Conservation (phyloP, 2,888 invertebrate genomes). For the Ophioninae sp. region DNA sequence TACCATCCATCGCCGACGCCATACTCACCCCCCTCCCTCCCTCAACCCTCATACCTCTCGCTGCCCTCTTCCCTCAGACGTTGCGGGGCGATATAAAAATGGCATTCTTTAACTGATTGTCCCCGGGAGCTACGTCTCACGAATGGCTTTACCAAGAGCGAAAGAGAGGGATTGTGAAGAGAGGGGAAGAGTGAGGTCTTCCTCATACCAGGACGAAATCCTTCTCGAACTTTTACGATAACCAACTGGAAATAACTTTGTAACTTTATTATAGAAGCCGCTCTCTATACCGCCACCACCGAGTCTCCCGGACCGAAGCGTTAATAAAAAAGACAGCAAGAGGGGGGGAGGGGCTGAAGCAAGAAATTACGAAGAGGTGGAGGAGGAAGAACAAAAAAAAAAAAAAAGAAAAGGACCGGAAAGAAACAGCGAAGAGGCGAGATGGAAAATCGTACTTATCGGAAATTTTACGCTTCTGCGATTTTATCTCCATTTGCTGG, state of each 20-base stretch:
- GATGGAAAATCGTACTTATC: constrained; percentile 60
- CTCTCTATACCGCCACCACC: constrained; percentile 55
- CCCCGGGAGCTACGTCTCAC: constrained; percentile 71
- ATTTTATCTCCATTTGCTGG: constrained; percentile 53
- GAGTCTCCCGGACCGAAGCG: constrained; percentile 47
- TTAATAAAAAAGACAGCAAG: constrained; percentile 68
- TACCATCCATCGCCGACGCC: constrained; percentile 60
- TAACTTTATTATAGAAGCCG: constrained; percentile 75
- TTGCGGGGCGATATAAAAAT: constrained; percentile 74
- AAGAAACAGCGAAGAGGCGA: constrained; percentile 44
- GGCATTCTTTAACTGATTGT: constrained; percentile 77
- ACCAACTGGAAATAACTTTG: constrained; percentile 77
- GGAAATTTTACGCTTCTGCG: constrained; percentile 57
- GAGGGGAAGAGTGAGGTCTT: not conserved
- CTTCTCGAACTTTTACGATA: constrained; percentile 75
- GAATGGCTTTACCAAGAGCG: constrained; percentile 62
- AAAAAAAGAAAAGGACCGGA: not conserved
- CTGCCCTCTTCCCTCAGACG: not conserved
- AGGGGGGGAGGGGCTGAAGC: not conserved
- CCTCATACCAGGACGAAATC: constrained; percentile 49
- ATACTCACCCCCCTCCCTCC: constrained; percentile 32
- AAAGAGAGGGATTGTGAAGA: constrained; percentile 6
- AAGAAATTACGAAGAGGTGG: not conserved
- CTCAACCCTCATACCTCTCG: not conserved
- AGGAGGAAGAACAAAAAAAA: not conserved